Evolutionary conservation across 2,888 invertebrate species (phyloP).

Genomic region (Agrotis clavis): DNA sequence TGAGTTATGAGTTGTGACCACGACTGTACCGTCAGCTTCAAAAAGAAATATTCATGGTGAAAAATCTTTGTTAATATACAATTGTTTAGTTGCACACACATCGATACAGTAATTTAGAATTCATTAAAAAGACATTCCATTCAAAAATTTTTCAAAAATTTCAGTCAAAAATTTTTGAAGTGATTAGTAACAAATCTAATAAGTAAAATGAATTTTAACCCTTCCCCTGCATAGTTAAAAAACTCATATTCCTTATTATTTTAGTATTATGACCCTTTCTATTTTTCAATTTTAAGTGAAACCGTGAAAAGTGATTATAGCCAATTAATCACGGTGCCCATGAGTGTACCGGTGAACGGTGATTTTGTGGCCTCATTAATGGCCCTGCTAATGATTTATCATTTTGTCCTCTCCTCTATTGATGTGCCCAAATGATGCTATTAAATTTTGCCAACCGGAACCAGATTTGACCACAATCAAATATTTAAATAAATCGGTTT

Average conservation of each 20-base stretch:
- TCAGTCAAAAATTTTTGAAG: no score
- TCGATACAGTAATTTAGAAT: no score
- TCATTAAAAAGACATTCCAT: no score
- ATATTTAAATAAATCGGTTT: not conserved
- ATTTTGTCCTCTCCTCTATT: constrained; percentile 9
- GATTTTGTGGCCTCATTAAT: constrained; percentile 19
- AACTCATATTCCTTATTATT: no score
- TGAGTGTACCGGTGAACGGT: constrained; percentile 12
- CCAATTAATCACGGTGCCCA: not conserved
- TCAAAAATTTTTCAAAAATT: no score
- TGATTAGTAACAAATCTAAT: no score
- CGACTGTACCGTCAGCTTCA: constrained; percentile 6
- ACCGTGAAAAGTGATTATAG: no score
- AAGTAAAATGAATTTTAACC: no score
- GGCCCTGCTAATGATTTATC: constrained; percentile 43
- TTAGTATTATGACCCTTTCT: no score
- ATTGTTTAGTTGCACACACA: no score
- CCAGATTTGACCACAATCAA: not conserved
- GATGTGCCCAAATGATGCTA: not conserved
- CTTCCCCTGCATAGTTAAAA: no score
- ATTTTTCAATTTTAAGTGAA: no score
- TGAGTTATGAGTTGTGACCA: constrained; percentile 32
- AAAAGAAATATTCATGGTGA: not conserved
- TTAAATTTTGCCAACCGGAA: not conserved
- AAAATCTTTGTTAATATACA: not conserved